phyloP scores from a whole-genome alignment of 2,113 vertebrate species.

The Bubo bubo region DNA sequence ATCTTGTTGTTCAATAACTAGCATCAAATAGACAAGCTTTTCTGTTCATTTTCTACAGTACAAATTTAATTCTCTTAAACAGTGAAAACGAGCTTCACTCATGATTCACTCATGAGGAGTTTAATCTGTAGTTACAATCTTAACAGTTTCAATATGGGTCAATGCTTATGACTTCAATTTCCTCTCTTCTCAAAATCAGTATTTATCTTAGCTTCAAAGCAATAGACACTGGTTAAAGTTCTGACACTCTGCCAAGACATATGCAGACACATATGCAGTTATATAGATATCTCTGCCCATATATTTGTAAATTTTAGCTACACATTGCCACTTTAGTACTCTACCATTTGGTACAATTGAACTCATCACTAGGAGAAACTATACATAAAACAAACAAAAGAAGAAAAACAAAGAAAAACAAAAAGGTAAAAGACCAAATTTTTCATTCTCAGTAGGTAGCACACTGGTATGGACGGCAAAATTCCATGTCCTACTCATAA shows the following conservation, averaged over 20 bases:
- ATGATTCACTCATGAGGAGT: neutral
- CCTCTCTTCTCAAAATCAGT: neutral
- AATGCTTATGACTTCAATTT: neutral
- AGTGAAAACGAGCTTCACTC: neutral
- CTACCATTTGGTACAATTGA: neutral
- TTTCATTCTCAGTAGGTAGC: neutral
- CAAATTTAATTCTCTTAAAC: neutral
- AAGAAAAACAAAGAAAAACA: rapidly evolving
- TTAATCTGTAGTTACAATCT: neutral
- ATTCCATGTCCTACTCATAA: neutral
- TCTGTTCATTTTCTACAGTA: neutral
- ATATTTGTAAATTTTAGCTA: neutral
- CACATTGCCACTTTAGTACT: neutral
- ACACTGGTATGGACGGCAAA: neutral
- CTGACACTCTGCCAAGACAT: neutral
- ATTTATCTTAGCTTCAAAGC: neutral
- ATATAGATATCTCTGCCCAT: neutral
- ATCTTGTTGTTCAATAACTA: neutral
- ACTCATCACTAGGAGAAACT: neutral
- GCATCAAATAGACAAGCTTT: neutral
- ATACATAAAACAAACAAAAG: neutral
- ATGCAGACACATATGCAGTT: neutral
- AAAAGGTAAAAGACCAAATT: neutral
- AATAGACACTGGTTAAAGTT: neutral
- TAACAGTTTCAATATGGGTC: neutral